Percentiles rank a stretch among this genome's conserved stretches.
Evolutionary conservation across 2,113 vertebrate species (phyloP).

Genomic region (Poeciliopsis retropinna): DNA sequence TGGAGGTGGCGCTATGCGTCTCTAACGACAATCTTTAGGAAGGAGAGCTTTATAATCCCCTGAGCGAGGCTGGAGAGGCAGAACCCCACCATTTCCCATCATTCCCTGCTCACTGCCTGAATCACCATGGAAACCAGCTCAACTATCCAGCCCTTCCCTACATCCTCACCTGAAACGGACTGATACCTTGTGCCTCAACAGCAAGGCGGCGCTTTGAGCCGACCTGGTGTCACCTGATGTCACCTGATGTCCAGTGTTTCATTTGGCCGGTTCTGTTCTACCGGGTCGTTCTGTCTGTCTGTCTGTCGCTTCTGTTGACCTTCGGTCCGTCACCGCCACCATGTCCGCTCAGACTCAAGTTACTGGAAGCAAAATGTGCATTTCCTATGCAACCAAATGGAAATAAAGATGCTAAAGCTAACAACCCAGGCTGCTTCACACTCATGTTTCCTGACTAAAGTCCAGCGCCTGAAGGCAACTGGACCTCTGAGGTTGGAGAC

Average conservation of each 20-base stretch:
- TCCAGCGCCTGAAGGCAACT: neutral
- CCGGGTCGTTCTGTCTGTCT: slow-evolving; percentile 4
- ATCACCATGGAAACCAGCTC: slow-evolving; percentile 16
- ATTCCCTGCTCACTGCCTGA: slow-evolving; percentile 33
- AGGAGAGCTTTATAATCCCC: slow-evolving; percentile 44
- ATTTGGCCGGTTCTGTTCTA: slow-evolving; percentile 64
- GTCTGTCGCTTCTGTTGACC: slow-evolving; percentile 51
- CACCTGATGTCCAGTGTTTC: slow-evolving; percentile 77
- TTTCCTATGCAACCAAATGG: slow-evolving; percentile 99
- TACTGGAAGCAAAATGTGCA: slow-evolving; percentile 99
- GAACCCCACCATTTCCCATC: slow-evolving; percentile 22
- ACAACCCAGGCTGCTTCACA: slow-evolving; percentile 11
- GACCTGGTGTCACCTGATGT: slow-evolving; percentile 84
- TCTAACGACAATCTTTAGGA: slow-evolving; percentile 65
- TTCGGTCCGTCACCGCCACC: slow-evolving; percentile 91
- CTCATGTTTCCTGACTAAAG: neutral
- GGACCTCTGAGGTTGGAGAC: neutral
- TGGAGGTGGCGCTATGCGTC: slow-evolving; percentile 35
- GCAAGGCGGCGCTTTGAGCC: slow-evolving; percentile 75
- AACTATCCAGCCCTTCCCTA: neutral
- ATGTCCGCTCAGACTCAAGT: slow-evolving; percentile 92
- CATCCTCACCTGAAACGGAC: slow-evolving; percentile 56
- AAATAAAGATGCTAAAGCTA: slow-evolving; percentile 97
- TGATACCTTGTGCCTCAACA: slow-evolving; percentile 93
- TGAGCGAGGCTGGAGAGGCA: slow-evolving; percentile 16